Evolutionary conservation across 2,888 invertebrate genomes (phyloP).

Genomic region (Phortica magna): DNA sequence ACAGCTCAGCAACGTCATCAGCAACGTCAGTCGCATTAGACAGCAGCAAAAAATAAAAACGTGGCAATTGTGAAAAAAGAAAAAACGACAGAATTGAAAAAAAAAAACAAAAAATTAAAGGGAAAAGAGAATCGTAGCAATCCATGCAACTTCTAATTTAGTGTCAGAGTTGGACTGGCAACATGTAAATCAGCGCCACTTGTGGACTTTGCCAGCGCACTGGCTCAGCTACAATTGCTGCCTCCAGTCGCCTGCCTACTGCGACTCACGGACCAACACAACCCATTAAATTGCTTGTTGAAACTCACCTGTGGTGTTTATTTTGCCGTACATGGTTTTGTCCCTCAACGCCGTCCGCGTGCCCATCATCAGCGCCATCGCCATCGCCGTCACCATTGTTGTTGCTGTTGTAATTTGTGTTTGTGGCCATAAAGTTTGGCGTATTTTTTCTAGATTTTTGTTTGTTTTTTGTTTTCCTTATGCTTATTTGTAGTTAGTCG

Average conservation of each 20-base stretch:
- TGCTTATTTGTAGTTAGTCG: slow-evolving; percentile 38
- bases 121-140: neutral
- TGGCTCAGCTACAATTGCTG: too few relatives aligned
- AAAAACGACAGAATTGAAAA: slow-evolving; percentile 29
- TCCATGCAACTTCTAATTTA: slow-evolving; percentile 70
- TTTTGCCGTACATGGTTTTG: neutral
- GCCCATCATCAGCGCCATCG: slow-evolving; percentile 43
- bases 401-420: slow-evolving; percentile 63
- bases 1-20: slow-evolving; percentile 7
- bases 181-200: slow-evolving; percentile 68
- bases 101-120: slow-evolving; percentile 27
- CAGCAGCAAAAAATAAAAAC: slow-evolving; percentile 29
- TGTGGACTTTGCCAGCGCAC: slow-evolving; percentile 48
- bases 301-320: slow-evolving; percentile 24
- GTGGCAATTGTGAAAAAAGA: slow-evolving; percentile 5
- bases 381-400: slow-evolving; percentile 50
- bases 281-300: neutral
- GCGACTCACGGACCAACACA: neutral
- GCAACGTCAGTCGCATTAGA: neutral
- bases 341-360: slow-evolving; percentile 55
- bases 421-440: slow-evolving; percentile 64
- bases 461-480: slow-evolving; percentile 44
- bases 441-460: slow-evolving; percentile 12
- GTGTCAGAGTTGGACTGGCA: slow-evolving; percentile 58
- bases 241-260: too few relatives aligned